A percentile compares a stretch with the other conserved stretches of the same genome.
These are phyloP conservation scores for Spilogale gracilis DNA, from an alignment of 2,113 vertebrate species.

Conservation along the genomic window DNA sequence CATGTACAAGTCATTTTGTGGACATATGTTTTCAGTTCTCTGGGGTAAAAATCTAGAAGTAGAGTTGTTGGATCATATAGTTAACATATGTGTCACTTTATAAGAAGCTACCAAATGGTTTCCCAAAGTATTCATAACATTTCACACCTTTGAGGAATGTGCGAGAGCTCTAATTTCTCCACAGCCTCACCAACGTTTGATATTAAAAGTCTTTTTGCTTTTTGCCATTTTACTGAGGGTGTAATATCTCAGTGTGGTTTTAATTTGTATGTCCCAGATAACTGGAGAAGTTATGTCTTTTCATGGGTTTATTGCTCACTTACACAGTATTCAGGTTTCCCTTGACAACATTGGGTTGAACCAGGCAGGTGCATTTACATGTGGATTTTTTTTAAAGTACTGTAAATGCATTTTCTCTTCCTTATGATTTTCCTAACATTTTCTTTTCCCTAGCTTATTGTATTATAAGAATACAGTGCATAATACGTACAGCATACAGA, in stretches of 20 bases:
- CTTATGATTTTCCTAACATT: background rate
- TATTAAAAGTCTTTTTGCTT: background rate
- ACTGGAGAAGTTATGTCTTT: background rate
- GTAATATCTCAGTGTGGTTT: background rate
- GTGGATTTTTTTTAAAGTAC: background rate
- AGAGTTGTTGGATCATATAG: background rate
- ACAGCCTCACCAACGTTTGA: background rate
- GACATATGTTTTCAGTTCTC: background rate
- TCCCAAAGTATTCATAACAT: background rate
- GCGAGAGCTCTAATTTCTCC: background rate
- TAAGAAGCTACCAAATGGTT: background rate
- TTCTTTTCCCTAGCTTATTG: background rate
- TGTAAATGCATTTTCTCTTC: background rate
- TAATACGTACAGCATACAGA: background rate
- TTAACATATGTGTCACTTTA: background rate
- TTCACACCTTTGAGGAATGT: background rate
- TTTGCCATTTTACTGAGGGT: background rate
- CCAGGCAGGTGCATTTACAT: background rate
- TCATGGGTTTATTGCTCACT: background rate
- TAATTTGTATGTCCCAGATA: background rate
- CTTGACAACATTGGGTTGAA: background rate
- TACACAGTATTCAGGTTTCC: background rate
- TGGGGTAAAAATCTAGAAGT: conserved; percentile 17
- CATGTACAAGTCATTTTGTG: background rate
- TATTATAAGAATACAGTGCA: background rate